These are phyloP conservation scores for Amaurobius ferox DNA, from an alignment of 2,888 invertebrate species.

Conservation along the genomic window DNA sequence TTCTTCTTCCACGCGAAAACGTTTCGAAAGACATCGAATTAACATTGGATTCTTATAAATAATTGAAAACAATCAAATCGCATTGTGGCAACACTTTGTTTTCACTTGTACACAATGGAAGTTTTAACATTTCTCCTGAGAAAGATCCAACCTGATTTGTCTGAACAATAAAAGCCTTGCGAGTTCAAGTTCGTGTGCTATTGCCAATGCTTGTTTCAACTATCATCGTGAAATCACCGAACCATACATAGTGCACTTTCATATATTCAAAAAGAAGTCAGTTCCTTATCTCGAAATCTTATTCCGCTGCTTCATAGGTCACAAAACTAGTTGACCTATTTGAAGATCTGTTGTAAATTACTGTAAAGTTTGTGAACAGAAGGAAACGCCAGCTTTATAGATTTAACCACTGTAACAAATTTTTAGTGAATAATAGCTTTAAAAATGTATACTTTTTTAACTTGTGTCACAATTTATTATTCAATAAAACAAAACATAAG, in stretches of 20 bases:
- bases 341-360: too few species aligned
- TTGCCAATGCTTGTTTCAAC: background rate
- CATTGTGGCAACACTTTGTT: conserved; percentile 30
- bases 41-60: conserved; percentile 33
- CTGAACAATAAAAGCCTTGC: background rate
- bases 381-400: too few species aligned
- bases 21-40: conserved; percentile 24
- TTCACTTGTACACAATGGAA: conserved; percentile 17
- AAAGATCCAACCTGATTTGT: conserved; percentile 11
- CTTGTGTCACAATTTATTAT: too few species aligned
- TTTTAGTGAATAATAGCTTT: too few species aligned
- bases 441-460: too few species aligned
- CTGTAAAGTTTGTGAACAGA: too few species aligned
- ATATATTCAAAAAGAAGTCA: background rate
- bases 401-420: too few species aligned
- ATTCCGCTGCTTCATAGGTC: background rate
- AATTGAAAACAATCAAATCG: conserved; percentile 25
- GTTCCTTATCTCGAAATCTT: background rate
- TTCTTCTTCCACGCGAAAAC: too few species aligned
- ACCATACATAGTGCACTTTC: background rate
- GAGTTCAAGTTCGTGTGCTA: background rate
- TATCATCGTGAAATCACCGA: background rate
- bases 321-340: background rate
- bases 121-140: conserved; percentile 21
- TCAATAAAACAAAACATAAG: too few species aligned